Percentiles rank a stretch among this genome's conserved stretches.
Evolutionary conservation across 2,888 invertebrate genomes (phyloP).

Genomic region (Cyrtodaria siliqua): DNA sequence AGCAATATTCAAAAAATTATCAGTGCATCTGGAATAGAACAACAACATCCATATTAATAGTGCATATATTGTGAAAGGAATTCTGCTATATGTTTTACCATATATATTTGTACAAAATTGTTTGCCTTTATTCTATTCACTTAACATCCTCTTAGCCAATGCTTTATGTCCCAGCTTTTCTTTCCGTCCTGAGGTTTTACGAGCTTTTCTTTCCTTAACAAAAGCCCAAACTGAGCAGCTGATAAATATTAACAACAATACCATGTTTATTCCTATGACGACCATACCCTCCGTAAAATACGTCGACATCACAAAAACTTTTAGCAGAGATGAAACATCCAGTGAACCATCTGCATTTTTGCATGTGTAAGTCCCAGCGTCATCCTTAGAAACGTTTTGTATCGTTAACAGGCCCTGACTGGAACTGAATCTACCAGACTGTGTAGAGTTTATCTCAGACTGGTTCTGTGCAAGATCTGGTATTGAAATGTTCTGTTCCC

Average conservation of each 20-base stretch:
- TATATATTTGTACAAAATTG: too few relatives aligned
- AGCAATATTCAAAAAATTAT: too few relatives aligned
- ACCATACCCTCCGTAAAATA: conserved; percentile 75
- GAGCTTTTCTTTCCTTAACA: conserved; percentile 43
- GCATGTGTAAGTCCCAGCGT: conserved; percentile 81
- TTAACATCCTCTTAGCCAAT: conserved; percentile 1
- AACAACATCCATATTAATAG: too few relatives aligned
- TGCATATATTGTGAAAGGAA: too few relatives aligned
- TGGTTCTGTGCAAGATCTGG: conserved; percentile 43
- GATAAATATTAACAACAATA: conserved; percentile 70
- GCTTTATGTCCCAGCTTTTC: conserved; percentile 47
- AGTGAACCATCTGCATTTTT: conserved; percentile 66
- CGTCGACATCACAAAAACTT: conserved; percentile 71
- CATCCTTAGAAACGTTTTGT: conserved; percentile 69
- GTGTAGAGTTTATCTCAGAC: conserved; percentile 30
- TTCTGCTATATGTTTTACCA: too few relatives aligned
- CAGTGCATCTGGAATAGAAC: too few relatives aligned
- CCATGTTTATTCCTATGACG: conserved; percentile 71
- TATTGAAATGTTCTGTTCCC: conserved; percentile 30
- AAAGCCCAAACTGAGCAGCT: conserved; percentile 60
- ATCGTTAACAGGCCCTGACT: conserved; percentile 75
- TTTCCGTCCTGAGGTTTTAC: conserved; percentile 16
- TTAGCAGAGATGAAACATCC: conserved; percentile 59
- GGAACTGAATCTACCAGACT: conserved; percentile 37
- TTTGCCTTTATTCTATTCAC: not conserved